Evolutionary conservation across 2,797 vertebrate species (phyloP), one percentile per base, ranked within the genome.

Genomic region (Arrhamphus sclerolepis): DNA sequence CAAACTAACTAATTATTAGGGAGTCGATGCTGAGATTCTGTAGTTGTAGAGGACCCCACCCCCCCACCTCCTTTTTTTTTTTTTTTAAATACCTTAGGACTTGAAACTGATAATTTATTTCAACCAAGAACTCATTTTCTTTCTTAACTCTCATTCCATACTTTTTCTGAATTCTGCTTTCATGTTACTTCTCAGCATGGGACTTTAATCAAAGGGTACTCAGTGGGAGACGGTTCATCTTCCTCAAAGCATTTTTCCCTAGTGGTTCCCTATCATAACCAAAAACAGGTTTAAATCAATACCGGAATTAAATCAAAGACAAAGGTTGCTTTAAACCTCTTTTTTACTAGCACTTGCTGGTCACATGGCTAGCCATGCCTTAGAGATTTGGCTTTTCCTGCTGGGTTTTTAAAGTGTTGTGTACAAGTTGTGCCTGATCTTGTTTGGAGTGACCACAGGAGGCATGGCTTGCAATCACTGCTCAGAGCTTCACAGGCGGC

Each of bases 191-290:
- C 60, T 46, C 52, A 62, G 63, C 60, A 21, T 59, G 61, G n/a
- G 21, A 20, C 46, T 59, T 67, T 46, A 59, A 63, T 81, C 71
- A 75, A 62, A 21, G 29, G n/a, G 39, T 54, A 61, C 56, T 62
- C 63, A 53, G 69, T 60, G 70, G 66, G 50, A 59, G 56, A 48
- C 6, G 4, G 2, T 38, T 44, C 47, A 47, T 70, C 20, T 48
- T 70, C 54, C 39, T 52, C 52, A 70, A 71, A 75, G 72, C 46
- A 34, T 16, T 60, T 70, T 48, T 21, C 19, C 28, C n/a, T 11
- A 22, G 41, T 21, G 29, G 8, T 24, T 62, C 14, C 11, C 38
- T 51, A 21, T 61, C 39, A 26, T 39, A 29, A 62, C 40, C 28
- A 46, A 62, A 52, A 49, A 66, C 34, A 48, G 4, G 17, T 60